Evolutionary conservation across 2,797 vertebrate genomes (phyloP), one percentile per base, ranked within the genome.

Genomic region (Malacoctenus gilli): DNA sequence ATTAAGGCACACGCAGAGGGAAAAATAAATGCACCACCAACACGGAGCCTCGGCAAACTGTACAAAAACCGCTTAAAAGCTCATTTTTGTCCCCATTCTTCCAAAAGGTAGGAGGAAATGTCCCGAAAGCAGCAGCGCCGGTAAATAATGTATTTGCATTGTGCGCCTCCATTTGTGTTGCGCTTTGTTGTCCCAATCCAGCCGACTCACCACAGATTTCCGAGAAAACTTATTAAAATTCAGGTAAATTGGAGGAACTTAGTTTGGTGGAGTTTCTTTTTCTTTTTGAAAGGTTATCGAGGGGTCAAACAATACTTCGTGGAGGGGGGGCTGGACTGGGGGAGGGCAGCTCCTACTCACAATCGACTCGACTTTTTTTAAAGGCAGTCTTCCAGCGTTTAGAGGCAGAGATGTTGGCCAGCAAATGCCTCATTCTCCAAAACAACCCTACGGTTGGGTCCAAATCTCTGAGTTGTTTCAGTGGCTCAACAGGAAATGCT

Each of bases 111-210:
- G n/a, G 44, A 19, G 11, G 53, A 58, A 79, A 72, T 53, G 36
- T 73, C 70, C 62, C 73, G 65, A 65, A 53, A 67, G 41, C 55
- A 53, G 70, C 65, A 75, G 4, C 2, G 42, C 51, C 64, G 8
- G 38, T 70, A 32, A 80, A 83, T 79, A 42, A 68, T 72, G 38
- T 20, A 64, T 41, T 46, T 65, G 16, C 5, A 22, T 60, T 47
- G 14, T 41, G 15, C 11, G 55, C 35, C 37, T 57, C 25, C 19
- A 16, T 64, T 30, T 64, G 30, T 47, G 9, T 34, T 13, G 8
- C 57, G 40, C 61, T 71, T 58, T 59, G 43, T 62, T 62, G 42
- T 58, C 42, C 31, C 55, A 22, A 63, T 55, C 62, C 31, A 49
- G 48, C 68, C 42, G 7, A 14, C 40, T 68, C 18, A 44, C 15